These are phyloP conservation scores for Mythimna vitellina DNA, from an alignment of 2,888 invertebrate species.

Conservation along the genomic window DNA sequence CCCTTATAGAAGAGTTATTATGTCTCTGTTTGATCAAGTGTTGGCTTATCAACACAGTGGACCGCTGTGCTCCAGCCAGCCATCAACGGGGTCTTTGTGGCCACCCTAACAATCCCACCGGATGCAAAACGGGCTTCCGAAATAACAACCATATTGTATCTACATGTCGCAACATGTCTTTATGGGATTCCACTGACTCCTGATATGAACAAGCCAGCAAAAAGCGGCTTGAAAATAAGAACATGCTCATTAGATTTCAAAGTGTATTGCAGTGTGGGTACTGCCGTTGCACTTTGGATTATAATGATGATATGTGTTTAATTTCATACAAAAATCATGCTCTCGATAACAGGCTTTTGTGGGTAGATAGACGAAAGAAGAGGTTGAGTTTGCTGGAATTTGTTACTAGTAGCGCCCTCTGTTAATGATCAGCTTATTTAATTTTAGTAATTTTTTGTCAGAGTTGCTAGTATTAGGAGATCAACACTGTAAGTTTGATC, in stretches of 20 bases:
- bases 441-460: background rate
- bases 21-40: constrained; percentile 86
- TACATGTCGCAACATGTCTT: constrained; percentile 57
- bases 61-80: constrained; percentile 69
- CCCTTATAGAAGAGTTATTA: constrained; percentile 59
- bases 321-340: background rate
- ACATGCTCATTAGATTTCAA: background rate
- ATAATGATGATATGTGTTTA: no score
- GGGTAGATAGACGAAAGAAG: background rate
- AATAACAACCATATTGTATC: constrained; percentile 61
- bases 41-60: constrained; percentile 80
- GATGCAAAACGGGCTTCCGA: constrained; percentile 70
- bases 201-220: background rate
- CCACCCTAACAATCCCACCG: constrained; percentile 78
- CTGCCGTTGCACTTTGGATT: no score
- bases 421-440: constrained; percentile 24
- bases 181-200: constrained; percentile 10
- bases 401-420: constrained; percentile 48
- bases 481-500: background rate
- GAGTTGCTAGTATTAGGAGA: constrained; percentile 31
- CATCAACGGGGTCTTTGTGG: constrained; percentile 79
- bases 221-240: background rate
- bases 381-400: background rate
- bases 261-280: background rate
- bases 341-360: background rate